phyloP scores from a whole-genome alignment of 1,140 invertebrate genomes.

The Meteorus sp. region DNA sequence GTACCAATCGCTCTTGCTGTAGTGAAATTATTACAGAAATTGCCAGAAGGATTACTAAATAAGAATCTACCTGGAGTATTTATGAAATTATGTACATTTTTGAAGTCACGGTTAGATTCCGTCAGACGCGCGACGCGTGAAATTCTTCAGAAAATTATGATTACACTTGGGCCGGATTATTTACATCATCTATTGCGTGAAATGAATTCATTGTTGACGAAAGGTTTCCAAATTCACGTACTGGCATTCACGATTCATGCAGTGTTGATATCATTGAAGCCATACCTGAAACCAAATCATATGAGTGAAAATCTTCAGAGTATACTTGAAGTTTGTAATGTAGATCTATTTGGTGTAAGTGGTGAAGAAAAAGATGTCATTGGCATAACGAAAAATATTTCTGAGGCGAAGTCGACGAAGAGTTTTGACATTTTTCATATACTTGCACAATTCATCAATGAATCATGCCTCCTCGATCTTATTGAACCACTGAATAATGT shows the following conservation, averaged over 20 bases:
- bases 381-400: constrained; percentile 77
- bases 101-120: constrained; percentile 87
- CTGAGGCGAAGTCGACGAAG: constrained; percentile 82
- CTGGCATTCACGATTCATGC: constrained; percentile 86
- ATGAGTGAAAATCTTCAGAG: constrained; percentile 77
- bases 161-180: constrained; percentile 80
- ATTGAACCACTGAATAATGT: constrained; percentile 83
- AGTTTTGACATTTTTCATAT: constrained; percentile 86
- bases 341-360: constrained; percentile 85
- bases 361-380: constrained; percentile 91
- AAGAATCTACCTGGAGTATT: constrained; percentile 82
- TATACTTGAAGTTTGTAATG: constrained; percentile 77
- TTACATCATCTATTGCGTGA: constrained; percentile 79
- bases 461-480: constrained; percentile 74
- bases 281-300: constrained; percentile 68
- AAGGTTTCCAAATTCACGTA: constrained; percentile 94
- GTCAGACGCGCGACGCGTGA: constrained; percentile 84
- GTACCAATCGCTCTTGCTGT: constrained; percentile 91
- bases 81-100: constrained; percentile 84
- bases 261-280: constrained; percentile 73
- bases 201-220: constrained; percentile 76
- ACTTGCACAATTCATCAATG: constrained; percentile 76
- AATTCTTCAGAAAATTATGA: constrained; percentile 86
- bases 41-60: constrained; percentile 76
- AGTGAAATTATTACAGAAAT: constrained; percentile 86